These are phyloP conservation scores for Acrossocheilus fasciatus DNA, from an alignment of 2,797 vertebrate genomes.

Conservation along the genomic window DNA sequence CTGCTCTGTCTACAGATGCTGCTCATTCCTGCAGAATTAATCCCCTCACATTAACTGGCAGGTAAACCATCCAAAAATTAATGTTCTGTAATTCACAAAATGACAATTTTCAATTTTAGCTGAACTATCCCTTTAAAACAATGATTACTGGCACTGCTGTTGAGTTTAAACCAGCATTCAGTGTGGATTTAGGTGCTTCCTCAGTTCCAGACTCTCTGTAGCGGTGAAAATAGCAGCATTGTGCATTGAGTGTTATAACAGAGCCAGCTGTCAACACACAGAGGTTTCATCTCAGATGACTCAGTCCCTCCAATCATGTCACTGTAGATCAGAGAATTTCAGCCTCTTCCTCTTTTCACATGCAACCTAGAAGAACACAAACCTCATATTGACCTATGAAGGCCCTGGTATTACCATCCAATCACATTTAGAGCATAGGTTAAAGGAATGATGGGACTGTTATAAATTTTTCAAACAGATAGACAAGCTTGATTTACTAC, in stretches of 20 bases:
- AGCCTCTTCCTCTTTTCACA: not conserved
- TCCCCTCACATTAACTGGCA: constrained; percentile 10
- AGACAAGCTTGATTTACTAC: constrained; percentile 1
- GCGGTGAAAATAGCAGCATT: constrained; percentile 3
- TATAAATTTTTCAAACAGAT: not conserved
- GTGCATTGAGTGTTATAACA: constrained; percentile 8
- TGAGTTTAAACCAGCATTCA: constrained; percentile 8
- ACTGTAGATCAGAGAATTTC: not conserved
- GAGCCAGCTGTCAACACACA: constrained; percentile 16
- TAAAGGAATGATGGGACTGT: not conserved
- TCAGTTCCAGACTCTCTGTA: not conserved
- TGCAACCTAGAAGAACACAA: constrained; percentile 3
- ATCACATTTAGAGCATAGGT: not conserved
- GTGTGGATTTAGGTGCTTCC: constrained; percentile 2
- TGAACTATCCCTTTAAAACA: not conserved
- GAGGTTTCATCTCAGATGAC: constrained; percentile 7
- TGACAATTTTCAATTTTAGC: not conserved
- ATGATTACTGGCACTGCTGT: not conserved
- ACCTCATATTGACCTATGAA: not conserved
- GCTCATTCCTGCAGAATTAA: constrained; percentile 30
- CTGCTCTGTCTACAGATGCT: not conserved
- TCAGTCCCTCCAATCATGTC: not conserved
- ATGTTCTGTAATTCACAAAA: not conserved
- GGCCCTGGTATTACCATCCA: not conserved
- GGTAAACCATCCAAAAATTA: not conserved